A percentile compares a stretch with the other conserved stretches of the same genome.
Conservation (phyloP, 1,140 invertebrate genomes). For the Elysia chlorotica region DNA sequence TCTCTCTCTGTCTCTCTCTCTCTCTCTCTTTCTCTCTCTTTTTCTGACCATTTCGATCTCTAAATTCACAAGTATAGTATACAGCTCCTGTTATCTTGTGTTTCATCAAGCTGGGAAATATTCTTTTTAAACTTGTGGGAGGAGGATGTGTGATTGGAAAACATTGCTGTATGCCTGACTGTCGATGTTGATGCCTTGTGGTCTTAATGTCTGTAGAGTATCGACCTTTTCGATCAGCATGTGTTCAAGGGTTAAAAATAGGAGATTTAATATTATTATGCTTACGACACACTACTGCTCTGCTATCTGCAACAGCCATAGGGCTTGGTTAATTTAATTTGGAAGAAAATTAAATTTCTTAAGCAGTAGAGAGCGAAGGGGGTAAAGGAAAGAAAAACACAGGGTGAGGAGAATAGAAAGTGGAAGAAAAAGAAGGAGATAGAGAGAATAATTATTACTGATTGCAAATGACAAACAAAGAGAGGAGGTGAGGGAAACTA, state of each 20-base stretch:
- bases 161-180: no score
- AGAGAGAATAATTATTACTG: background rate
- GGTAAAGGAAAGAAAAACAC: background rate
- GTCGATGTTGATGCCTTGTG: no score
- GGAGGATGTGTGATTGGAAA: background rate
- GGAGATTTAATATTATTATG: background rate
- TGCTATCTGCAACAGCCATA: background rate
- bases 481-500: background rate
- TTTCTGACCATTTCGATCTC: no score
- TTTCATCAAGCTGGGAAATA: background rate
- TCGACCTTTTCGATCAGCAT: background rate
- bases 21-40: no score
- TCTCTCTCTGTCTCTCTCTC: constrained; percentile 12
- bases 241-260: background rate
- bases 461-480: background rate
- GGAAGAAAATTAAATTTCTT: background rate
- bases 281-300: background rate
- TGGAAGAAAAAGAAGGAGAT: background rate
- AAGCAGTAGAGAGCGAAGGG: background rate
- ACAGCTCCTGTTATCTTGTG: background rate
- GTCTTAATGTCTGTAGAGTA: no score
- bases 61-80: constrained; percentile 1
- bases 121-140: background rate
- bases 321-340: background rate
- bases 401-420: background rate